Base-by-base conservation (phyloP, 2,797 vertebrate species). In the Acrossocheilus wenchowensis region DNA sequence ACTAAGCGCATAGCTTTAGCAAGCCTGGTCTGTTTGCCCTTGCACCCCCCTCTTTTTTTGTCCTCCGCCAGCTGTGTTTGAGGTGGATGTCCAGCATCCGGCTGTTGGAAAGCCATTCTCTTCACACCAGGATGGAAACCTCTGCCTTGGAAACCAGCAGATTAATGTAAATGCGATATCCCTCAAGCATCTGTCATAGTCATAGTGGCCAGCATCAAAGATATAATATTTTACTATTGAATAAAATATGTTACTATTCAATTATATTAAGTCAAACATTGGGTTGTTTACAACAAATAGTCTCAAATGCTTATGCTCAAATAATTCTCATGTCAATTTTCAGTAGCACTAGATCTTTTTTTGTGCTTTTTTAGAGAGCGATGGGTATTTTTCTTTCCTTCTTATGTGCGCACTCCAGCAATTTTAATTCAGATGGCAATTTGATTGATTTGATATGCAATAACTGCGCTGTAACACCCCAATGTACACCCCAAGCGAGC, bases 1-100 rank as follows among this genome's bases (percentile, higher is more conserved):
- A 92, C 90, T 89, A 14, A 21, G 81, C 73, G 72, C 87, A 89
- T 90, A 87, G 89, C 88, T 89, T 87, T 91, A 91, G 90, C 81
- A 68, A 91, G 91, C 86, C 86, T 73, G 69, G 50, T 78, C 77
- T 81, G 73, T 82, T 84, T 85, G 89, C 86, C 86, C 86, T 84
- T 62, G 74, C 21, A 41, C 57, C 60, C 73, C 60, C 84, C 68
- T 10, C 68, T 30, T 43, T 84, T 75, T 83, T 82, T 57, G 57
- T 81, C 88, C 90, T 88, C 36, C 90, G 82, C 90, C 94, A 94
- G 93, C 94, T 94, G 94, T 92, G 93, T 94, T 93, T 93, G 93
- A 93, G 90, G 92, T 88, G 71, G 90, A 92, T 90, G 92, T 90
- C 90, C 87, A 79, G 91, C 86, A 91, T 93, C 91, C 90, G 90